Evolutionary conservation across 2,888 invertebrate genomes (phyloP), one percentile per base, ranked within the genome.

Genomic region (Athalia cordata): DNA sequence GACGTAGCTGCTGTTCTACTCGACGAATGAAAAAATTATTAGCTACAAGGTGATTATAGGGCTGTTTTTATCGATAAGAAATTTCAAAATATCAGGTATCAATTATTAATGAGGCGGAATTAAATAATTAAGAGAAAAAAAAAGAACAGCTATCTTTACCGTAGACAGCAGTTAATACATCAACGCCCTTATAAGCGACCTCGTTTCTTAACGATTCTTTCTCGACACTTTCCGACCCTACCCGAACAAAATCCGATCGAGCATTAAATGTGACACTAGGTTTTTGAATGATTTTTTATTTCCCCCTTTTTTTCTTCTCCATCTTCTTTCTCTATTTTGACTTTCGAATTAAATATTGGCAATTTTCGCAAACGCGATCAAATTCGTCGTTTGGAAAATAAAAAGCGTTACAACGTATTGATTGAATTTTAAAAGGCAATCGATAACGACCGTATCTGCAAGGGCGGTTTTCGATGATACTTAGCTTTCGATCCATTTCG

Each of bases 151-250:
- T 65, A 43, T 65, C 8, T 65, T n/a, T 47, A 43, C 8, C 29
- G 29, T 29, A 29, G 29, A 29, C 29, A 29, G 15, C 11, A 15
- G 65, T 43, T 13, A n/a, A 65, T 7, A 65, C 29, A 65, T 65
- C 65, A 65, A 43, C 72, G 59, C 72, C 72, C 59, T 68, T 68
- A 68, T 52, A 72, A 47, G 13, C 72, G 72, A 72, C 72, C 72
- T 72, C 72, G 45, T 72, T 72, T 72, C 72, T 59, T 72, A 72
- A 59, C 57, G 72, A 72, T 72, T 72, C 72, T 59, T 72, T 49
- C 72, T 59, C 72, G 72, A 13, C 45, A 57, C 59, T 7, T 3
- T n/a, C 57, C 72, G 72, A 72, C 57, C 72, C 59, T 8, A 45
- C 72, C 72, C 72, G 72, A 72, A 43, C 43, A 57, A 29, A 61